phyloP scores from a whole-genome alignment of 1,140 invertebrate species.

The Camponotus pennsylvanicus region DNA sequence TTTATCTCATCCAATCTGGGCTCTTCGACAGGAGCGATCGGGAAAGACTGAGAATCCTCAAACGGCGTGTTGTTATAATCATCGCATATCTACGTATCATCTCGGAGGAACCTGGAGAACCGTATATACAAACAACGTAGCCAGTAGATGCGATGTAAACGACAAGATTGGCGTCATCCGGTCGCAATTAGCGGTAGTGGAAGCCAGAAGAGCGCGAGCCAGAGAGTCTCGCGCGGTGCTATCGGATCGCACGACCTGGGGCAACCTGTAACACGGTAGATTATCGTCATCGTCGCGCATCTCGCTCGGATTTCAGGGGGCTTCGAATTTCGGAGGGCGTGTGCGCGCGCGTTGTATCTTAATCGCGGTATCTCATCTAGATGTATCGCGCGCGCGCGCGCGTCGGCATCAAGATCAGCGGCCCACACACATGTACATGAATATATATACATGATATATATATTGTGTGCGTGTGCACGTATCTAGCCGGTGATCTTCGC shows the following conservation, averaged over 20 bases:
- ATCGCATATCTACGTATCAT: neutral
- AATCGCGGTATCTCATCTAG: slow-evolving; percentile 85
- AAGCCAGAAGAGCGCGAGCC: slow-evolving; percentile 26
- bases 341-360: slow-evolving; percentile 78
- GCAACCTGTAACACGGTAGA: slow-evolving; percentile 78
- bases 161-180: slow-evolving; percentile 46
- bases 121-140: neutral
- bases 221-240: slow-evolving; percentile 40
- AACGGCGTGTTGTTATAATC: neutral
- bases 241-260: slow-evolving; percentile 78
- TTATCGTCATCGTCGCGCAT: slow-evolving; percentile 62
- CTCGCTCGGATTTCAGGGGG: slow-evolving; percentile 80
- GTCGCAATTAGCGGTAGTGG: slow-evolving; percentile 33
- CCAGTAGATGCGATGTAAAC: slow-evolving; percentile 29
- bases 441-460: neutral
- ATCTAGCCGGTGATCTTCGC: slow-evolving; percentile 58
- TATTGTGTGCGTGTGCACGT: slow-evolving; percentile 14
- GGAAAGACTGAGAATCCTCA: neutral
- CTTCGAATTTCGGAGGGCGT: slow-evolving; percentile 80
- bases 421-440: neutral
- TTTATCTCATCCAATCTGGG: too few relatives aligned
- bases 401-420: slow-evolving; percentile 82
- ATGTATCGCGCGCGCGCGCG: slow-evolving; percentile 68
- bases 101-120: neutral
- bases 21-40: neutral